Evolutionary conservation across 2,113 vertebrate species (phyloP).

Genomic region (Charadrius vociferus): DNA sequence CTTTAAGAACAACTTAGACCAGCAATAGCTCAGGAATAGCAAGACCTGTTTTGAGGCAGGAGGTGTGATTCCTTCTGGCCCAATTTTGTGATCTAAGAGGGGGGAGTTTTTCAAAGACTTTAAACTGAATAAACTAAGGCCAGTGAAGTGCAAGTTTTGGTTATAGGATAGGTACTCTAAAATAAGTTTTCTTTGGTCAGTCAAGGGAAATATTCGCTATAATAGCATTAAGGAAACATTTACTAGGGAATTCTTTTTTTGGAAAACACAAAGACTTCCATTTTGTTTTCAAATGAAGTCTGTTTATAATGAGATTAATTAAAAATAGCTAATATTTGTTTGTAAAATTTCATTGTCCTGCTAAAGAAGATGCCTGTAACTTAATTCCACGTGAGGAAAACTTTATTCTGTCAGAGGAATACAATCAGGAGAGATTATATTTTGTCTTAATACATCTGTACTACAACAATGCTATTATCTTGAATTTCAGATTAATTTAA

Average conservation of each 20-base stretch:
- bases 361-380: constrained; percentile 34
- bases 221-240: constrained; percentile 22
- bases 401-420: constrained; percentile 58
- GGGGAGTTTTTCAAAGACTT: neutral
- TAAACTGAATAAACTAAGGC: neutral
- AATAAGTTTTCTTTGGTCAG: neutral
- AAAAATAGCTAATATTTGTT: constrained; percentile 19
- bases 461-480: constrained; percentile 54
- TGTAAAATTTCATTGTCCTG: constrained; percentile 23
- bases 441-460: constrained; percentile 55
- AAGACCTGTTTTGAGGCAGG: neutral
- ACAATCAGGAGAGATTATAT: constrained; percentile 55
- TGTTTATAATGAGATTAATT: neutral
- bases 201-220: neutral
- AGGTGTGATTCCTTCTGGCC: neutral
- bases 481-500: constrained; percentile 71
- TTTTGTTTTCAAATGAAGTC: constrained; percentile 44
- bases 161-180: neutral
- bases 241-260: neutral
- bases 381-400: constrained; percentile 53
- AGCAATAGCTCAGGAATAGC: neutral
- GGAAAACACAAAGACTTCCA: neutral
- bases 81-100: neutral
- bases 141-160: neutral
- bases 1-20: neutral